phyloP scores from a whole-genome alignment of 2,113 vertebrate species.

The Dipodomys ordii region DNA sequence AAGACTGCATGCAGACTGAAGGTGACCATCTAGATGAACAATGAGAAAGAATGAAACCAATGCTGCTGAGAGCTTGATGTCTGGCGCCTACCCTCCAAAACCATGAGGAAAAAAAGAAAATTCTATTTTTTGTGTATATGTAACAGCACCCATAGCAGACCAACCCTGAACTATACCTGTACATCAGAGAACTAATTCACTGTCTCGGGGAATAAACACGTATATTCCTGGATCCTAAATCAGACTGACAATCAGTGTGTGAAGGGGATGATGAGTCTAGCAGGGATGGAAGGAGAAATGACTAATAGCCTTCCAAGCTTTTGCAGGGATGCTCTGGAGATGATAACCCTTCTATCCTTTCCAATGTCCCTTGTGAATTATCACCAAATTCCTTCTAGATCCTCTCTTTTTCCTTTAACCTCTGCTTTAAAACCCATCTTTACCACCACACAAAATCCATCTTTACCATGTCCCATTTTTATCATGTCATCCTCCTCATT shows the following conservation, averaged over 20 bases:
- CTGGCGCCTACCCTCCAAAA: not conserved
- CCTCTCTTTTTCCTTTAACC: not conserved
- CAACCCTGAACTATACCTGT: not conserved
- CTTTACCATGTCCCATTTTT: not conserved
- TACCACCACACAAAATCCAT: not conserved
- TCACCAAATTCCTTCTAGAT: not conserved
- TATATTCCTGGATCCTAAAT: not conserved
- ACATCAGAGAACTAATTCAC: not conserved
- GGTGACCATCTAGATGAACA: not conserved
- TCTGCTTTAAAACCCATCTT: not conserved
- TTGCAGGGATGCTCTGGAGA: not conserved
- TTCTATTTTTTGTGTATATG: not conserved
- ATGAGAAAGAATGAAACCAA: not conserved
- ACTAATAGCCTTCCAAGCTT: not conserved
- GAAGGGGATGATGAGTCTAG: not conserved
- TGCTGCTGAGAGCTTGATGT: not conserved
- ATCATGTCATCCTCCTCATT: not conserved
- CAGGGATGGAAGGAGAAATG: not conserved
- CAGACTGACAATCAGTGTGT: not conserved
- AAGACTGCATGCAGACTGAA: not conserved
- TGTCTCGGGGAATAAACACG: conserved; percentile 13
- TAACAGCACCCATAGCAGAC: not conserved
- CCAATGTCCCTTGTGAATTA: not conserved
- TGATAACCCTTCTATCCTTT: not conserved
- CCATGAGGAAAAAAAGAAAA: not conserved